phyloP scores from a whole-genome alignment of 1,140 invertebrate species.

The Helicoverpa zea region DNA sequence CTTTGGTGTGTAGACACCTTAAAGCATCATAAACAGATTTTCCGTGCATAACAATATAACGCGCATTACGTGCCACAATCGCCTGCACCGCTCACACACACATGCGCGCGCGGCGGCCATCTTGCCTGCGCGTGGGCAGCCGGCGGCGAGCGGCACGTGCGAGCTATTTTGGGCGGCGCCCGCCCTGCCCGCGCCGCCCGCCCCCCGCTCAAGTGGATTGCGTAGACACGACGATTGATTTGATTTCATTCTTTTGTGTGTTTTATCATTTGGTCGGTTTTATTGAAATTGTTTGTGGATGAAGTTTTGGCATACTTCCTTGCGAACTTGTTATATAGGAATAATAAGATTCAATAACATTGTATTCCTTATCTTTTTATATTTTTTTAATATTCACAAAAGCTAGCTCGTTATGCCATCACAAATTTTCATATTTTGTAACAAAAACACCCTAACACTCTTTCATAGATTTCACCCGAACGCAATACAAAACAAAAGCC shows the following conservation, averaged over 20 bases:
- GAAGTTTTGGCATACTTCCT: too few species aligned
- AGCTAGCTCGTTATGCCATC: too few species aligned
- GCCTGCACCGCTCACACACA: constrained; percentile 58
- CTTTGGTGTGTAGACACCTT: too few species aligned
- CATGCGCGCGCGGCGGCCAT: constrained; percentile 76
- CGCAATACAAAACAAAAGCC: neutral
- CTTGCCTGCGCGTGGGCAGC: constrained; percentile 83
- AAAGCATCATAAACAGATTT: constrained; percentile 39
- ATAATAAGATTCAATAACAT: neutral
- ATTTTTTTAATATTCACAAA: too few species aligned
- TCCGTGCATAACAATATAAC: constrained; percentile 46
- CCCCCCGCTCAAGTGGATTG: constrained; percentile 38
- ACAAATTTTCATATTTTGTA: too few species aligned
- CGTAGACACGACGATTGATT: constrained; percentile 58
- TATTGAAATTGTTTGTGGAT: neutral
- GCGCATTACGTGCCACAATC: constrained; percentile 57
- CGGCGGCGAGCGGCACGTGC: constrained; percentile 78
- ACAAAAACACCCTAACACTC: neutral
- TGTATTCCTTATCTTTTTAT: too few species aligned
- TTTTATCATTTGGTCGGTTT: constrained; percentile 1
- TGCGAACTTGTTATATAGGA: neutral
- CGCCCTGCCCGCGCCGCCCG: constrained; percentile 62
- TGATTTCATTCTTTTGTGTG: constrained; percentile 48
- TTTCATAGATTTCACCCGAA: neutral
- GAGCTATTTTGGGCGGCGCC: constrained; percentile 83